Evolutionary conservation across 2,797 vertebrate genomes (phyloP), one percentile per base, ranked within the genome.

Genomic region (Neosilurus hyrtlii): DNA sequence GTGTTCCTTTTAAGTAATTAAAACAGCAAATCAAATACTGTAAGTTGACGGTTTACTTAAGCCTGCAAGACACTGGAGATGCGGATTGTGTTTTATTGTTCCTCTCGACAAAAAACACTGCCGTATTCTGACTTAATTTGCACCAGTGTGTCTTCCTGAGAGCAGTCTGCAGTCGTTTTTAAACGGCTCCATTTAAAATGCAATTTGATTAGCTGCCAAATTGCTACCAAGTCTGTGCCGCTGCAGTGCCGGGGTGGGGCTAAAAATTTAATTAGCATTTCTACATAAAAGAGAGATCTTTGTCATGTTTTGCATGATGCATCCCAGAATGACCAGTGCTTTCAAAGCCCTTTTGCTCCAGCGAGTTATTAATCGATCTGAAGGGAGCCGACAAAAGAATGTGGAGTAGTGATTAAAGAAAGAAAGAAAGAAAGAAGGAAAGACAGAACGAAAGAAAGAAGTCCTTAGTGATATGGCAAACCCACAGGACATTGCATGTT

Each of bases 161-260:
- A 93, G 91, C 92, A 92, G 92, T 92, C 92, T 89, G 89, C 88
- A 93, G 93, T 94, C 93, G 92, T 94, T 92, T 94, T 94, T 94
- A 95, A 95, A 94, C 91, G 89, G 92, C 92, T 93, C 94, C 93
- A 95, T 95, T 95, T 95, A 95, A 95, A 95, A 95, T 95, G 93
- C 94, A 94, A 94, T 95, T 95, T 95, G 94, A 95, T 95, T 95
- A 95, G 95, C 94, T 94, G 93, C 94, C 94, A 95, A 95, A 95
- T 94, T 95, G 93, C 94, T 91, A 95, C 91, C 92, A 93, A 94
- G 92, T 93, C 93, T 93, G 91, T 90, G 90, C 93, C 91, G 90
- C 90, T 90, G 93, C 93, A 92, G 91, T 92, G 88, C 83, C 82
- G 93, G 92, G 93, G 93, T 89, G 88, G 89, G 92, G 92, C 88